Percentiles rank a stretch among this genome's conserved stretches.
These are phyloP conservation scores for Syngnathus floridae DNA, from an alignment of 2,113 vertebrate genomes.

Conservation along the genomic window DNA sequence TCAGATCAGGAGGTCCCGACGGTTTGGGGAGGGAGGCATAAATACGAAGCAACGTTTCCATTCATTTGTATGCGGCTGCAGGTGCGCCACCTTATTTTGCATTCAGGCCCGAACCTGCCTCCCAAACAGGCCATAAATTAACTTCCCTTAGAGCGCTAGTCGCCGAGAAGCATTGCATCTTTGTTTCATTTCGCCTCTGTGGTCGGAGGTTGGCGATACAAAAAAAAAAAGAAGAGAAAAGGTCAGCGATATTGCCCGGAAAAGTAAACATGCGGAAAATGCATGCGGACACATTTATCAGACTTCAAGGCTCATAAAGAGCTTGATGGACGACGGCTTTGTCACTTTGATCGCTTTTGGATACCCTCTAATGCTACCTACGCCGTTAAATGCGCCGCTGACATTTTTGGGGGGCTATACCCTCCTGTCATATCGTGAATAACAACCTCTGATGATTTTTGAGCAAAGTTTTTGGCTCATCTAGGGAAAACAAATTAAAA, in stretches of 20 bases:
- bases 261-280: constrained; percentile 23
- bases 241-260: constrained; percentile 27
- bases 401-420: constrained; percentile 42
- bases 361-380: constrained; percentile 55
- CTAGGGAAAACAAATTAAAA: background rate
- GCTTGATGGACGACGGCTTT: constrained; percentile 51
- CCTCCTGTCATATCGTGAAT: background rate
- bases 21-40: constrained; percentile 46
- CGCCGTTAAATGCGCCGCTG: constrained; percentile 57
- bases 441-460: background rate
- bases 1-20: constrained; percentile 56
- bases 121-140: constrained; percentile 75
- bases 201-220: constrained; percentile 28
- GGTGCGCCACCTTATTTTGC: constrained; percentile 66
- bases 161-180: constrained; percentile 60
- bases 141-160: constrained; percentile 62
- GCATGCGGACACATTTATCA: constrained; percentile 54
- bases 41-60: constrained; percentile 59
- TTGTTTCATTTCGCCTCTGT: constrained; percentile 50
- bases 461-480: background rate
- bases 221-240: constrained; percentile 17
- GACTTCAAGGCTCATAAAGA: constrained; percentile 57
- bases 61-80: constrained; percentile 75
- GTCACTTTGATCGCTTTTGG: constrained; percentile 64
- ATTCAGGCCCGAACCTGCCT: constrained; percentile 70